Percentiles rank a stretch among this genome's conserved stretches.
These are phyloP conservation scores for Tryphoninae sp. DNA, from an alignment of 2,888 invertebrate genomes.

Conservation along the genomic window DNA sequence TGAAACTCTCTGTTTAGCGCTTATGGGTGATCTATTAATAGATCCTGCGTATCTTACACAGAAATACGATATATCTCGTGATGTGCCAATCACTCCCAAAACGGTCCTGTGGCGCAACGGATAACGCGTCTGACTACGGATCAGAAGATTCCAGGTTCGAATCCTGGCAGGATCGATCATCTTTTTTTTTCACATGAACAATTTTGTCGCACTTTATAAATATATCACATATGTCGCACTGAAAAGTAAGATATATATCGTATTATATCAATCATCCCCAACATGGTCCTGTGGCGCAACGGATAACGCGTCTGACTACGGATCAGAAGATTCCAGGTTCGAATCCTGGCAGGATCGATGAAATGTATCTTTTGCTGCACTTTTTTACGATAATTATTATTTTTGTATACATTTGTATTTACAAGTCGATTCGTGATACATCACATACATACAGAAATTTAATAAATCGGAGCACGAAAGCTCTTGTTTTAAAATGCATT, in stretches of 20 bases:
- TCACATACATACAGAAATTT: no score
- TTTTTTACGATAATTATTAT: background rate
- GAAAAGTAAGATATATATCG: background rate
- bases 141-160: constrained; percentile 85
- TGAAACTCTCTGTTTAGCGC: background rate
- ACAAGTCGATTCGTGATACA: no score
- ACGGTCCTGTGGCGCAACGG: constrained; percentile 78
- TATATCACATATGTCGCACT: no score
- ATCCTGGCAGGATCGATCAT: constrained; percentile 76
- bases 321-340: constrained; percentile 86
- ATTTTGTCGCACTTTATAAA: no score
- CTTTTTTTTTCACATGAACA: constrained; percentile 60
- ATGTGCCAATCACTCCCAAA: background rate
- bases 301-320: constrained; percentile 88
- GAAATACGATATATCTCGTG: background rate
- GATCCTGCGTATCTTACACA: background rate
- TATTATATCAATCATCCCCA: background rate
- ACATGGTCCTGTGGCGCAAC: constrained; percentile 77
- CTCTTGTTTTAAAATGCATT: no score
- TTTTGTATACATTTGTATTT: no score
- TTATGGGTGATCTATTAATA: constrained; percentile 24
- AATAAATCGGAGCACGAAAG: no score
- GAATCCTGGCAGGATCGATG: constrained; percentile 77
- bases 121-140: constrained; percentile 89
- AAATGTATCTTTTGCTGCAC: constrained; percentile 64